Base-by-base conservation (phyloP, 2,113 vertebrate species). In the Lepus europaeus region DNA sequence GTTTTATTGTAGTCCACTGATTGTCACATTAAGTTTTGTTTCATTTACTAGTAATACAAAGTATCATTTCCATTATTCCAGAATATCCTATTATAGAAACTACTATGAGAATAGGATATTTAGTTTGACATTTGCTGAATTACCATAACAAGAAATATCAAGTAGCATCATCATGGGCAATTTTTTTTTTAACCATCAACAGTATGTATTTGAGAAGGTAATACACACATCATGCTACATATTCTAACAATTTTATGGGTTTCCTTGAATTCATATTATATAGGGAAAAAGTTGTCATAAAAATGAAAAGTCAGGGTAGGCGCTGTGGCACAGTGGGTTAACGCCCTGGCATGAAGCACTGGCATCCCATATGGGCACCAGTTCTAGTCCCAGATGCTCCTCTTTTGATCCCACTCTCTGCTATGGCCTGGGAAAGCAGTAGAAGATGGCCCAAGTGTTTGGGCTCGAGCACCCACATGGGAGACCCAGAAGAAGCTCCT, bases 31-130 rank as follows among this genome's bases (percentile, higher is more conserved):
- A 61, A 90, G 86, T 85, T 83, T 66, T 72, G 6, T 89, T 29
- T 93, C 45, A 74, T 87, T 92, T 94, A 64, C 45, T 36, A 94
- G 51, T 22, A 91, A 91, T 25, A 92, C 29, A 84, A 92, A 90
- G 29, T 22, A 11, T 80, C 14, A 27, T 59, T 86, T 89, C 53
- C 31, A 77, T 87, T 79, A 31, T 90, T 72, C 10, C 13, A 90
- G 39, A 92, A 2, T 83, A 73, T 77, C 39, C 10, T 14, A 49
- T 81, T 85, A 81, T 13, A 84, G 80, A 84, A 93, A 93, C 3
- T 51, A 59, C 82, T 73, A 12, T 68, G 61, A 76, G 23, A 93
- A 88, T 20, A 49, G 16, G 31, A 17, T 83, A 29, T 36, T 96
- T 72, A 87, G 84, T 93, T 77, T 94, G 59, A 90, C 61, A 89